Evolutionary conservation across 2,113 vertebrate genomes (phyloP), one percentile per base, ranked within the genome.

Genomic region (Rafetus swinhoei): DNA sequence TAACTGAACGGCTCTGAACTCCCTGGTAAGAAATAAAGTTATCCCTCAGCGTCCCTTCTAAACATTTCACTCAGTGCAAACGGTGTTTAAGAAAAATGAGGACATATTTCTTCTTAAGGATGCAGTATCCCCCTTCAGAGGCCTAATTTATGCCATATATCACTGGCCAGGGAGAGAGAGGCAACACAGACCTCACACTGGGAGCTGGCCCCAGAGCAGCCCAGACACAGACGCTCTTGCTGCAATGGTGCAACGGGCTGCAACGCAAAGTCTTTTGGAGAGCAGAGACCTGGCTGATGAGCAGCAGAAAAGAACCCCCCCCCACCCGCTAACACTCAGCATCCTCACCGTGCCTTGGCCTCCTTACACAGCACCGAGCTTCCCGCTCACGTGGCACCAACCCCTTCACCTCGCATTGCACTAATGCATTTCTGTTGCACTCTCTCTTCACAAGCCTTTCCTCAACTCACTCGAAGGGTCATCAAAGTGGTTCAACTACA

Each of bases 11-110:
- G 98, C 98, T 99, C 98, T 99, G 99, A 99, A 99, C 99, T 99
- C 99, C 99, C 99, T 98, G 98, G 98, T 99, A 99, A 99, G 99
- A 99, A 99, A 99, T 99, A 99, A 99, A 99, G 99, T 99, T 98
- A 98, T 99, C 99, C 99, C 98, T 98, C 98, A 97, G 98, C 98
- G 98, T 99, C 99, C 98, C 97, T 98, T 99, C 98, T 98, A 99
- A 99, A 99, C 99, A 99, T 99, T 99, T 99, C 99, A 99, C 99
- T 99, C 99, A 99, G 98, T 99, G 99, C 99, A 99, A 98, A 99
- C 98, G 98, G 98, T 99, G 98, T 99, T 99, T 99, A 98, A 98
- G 98, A 99, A 99, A 99, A 99, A 99, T 98, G 98, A 99, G 98
- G 98, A 98, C 98, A 99, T 99, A 98, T 98, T 98, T 99, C 99